Evolutionary conservation across 2,113 vertebrate species (phyloP), one percentile per base, ranked within the genome.

Genomic region (Ictidomys tridecemlineatus): DNA sequence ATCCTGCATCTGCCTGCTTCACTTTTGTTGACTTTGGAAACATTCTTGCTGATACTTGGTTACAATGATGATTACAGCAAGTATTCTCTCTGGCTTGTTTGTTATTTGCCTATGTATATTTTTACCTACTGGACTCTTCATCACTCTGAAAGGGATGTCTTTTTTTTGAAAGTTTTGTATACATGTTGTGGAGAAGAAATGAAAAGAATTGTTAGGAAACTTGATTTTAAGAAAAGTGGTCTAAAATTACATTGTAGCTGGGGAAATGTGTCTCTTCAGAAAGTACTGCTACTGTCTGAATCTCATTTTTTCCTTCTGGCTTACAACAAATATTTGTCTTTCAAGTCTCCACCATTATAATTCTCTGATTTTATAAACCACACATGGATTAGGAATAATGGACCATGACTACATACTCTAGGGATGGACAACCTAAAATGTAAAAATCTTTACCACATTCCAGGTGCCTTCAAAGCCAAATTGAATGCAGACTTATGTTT

Each of bases 271-370:
- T 95, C 4, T 28, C 93, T 98, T 94, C 73, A 91, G 83, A 89
- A 22, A 51, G 0, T 17, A 69, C 2, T 91, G 18, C 16, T 51
- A 37, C 58, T 83, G 22, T 87, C 51, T 97, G 84, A 53, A 94
- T 97, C 87, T 97, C 56, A 94, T 97, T 98, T 82, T 97, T 95
- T 86, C 58, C 39, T 37, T 67, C 20, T 0, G 63, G n/a, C 30
- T 37, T 93, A 18, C 83, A 74, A 90, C 32, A 97, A 91, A 67
- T 32, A 4, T 51, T 96, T 96, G 24, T 3, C 8, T 96, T 97
- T 93, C 12, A 56, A 89, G 20, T 56, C 28, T 3, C 45, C 12
- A 76, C 2, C 77, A 28, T 95, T 73, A 58, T 39, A 96, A 95
- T 48, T 96, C 18, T 91, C 22, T 95, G 61, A 26, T 87, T 97